Evolutionary conservation across 2,888 invertebrate genomes (phyloP).

Genomic region (Drosophila robusta): DNA sequence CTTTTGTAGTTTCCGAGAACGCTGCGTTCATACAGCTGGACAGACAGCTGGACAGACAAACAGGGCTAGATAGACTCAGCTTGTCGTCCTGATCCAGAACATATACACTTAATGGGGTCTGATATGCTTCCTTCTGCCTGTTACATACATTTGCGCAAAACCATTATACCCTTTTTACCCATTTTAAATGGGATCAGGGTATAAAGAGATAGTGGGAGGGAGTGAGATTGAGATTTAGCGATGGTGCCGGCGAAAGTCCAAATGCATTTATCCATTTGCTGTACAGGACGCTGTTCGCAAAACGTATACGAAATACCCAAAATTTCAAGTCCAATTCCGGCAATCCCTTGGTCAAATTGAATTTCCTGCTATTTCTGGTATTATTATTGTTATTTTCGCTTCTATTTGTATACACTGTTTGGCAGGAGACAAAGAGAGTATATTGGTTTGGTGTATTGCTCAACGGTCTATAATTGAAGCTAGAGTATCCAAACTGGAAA

Average conservation of each 20-base stretch:
- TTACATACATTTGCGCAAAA: no score
- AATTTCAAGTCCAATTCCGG: constrained; percentile 18
- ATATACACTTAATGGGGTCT: no score
- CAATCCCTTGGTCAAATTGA: constrained; percentile 36
- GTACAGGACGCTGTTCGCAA: neutral
- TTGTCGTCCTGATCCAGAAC: no score
- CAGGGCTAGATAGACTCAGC: no score
- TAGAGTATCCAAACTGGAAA: no score
- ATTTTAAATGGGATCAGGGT: no score
- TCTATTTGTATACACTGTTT: neutral
- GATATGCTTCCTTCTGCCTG: no score
- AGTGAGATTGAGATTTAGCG: neutral
- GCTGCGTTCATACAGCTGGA: no score
- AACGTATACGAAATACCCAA: constrained; percentile 1
- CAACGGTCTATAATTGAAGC: neutral
- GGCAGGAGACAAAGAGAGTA: neutral
- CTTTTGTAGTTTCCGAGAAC: no score
- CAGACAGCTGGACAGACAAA: no score
- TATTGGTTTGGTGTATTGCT: neutral
- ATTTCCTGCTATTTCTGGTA: constrained; percentile 52
- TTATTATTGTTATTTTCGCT: constrained; percentile 56
- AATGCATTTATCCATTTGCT: constrained; percentile 23
- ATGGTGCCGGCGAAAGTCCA: constrained; percentile 5
- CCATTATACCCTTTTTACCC: no score
- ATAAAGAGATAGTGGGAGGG: neutral